Base-by-base conservation (phyloP, 37 sponge, comb jelly and placozoan genomes). In the Agelas oroides region DNA sequence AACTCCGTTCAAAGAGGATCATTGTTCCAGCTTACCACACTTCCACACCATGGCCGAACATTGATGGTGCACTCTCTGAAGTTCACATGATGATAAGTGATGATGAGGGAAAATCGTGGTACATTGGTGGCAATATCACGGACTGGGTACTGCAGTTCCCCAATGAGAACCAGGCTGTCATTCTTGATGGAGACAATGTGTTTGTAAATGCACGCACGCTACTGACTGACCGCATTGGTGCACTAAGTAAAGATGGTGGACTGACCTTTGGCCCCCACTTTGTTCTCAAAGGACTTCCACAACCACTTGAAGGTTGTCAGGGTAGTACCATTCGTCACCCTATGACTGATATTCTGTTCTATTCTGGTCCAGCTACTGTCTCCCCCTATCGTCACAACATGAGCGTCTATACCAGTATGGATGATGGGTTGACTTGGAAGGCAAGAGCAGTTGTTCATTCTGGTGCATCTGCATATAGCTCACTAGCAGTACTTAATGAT, bases 61-160 rank as follows among this genome's bases (percentile, higher is more conserved):
- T 14, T n/a, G 63, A 61, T 61, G 63, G 63, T 27, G 13, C 2
- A 5, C 27, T 61, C 12, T 61, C 63, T 27, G 63, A 61, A 13
- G 63, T 61, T n/a, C 63, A 61, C 63, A 61, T 61, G 63, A 61
- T 61, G 63, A 61, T 61, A n/a, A 61, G 63, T 25, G 63, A 61
- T 61, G 63, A 61, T 13, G 63, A 11, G 25, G 63, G 63, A 61
- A 25, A 61, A 14, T 14, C 63, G 63, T 61, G 63, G 63, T 61
- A 61, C 63, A 61, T 61, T 61, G 63, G 63, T 2, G 63, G 63
- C 5, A 61, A n/a, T 5, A n/a, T 61, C 27, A n/a, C 63, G 11
- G 63, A 61, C 27, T 61, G 63, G 63, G 63, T 13, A 5, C 63
- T 61, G 27, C 63, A 61, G 13, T 61, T 61, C 63, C 63, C 63